A percentile compares a stretch with the other conserved stretches of the same genome.
phyloP scores from a whole-genome alignment of 1,140 invertebrate genomes.

The Ectropis grisescens region DNA sequence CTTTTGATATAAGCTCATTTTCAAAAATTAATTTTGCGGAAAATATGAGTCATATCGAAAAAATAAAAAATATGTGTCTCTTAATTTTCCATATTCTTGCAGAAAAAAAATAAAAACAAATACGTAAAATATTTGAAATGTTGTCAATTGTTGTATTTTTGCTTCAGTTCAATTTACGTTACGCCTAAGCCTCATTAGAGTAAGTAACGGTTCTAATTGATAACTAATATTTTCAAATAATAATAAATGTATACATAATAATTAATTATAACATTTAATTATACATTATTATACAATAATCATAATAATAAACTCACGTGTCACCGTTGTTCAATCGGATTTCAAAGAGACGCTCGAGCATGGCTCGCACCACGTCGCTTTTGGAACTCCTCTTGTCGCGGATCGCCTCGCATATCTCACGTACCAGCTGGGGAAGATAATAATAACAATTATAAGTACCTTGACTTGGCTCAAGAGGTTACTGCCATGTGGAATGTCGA shows the following conservation, averaged over 20 bases:
- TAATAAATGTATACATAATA: slow-evolving; percentile 1
- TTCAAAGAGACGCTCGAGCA: slow-evolving; percentile 38
- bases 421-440: slow-evolving; percentile 29
- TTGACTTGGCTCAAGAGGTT: too few species aligned
- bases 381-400: slow-evolving; percentile 29
- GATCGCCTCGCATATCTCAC: slow-evolving; percentile 41
- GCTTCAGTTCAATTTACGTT: too few species aligned
- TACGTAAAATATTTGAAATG: too few species aligned
- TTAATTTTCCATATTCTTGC: too few species aligned
- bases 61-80: too few species aligned
- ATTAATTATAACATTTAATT: neutral
- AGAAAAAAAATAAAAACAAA: too few species aligned
- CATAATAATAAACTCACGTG: slow-evolving; percentile 33
- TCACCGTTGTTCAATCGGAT: slow-evolving; percentile 48
- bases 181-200: too few species aligned
- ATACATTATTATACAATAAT: neutral
- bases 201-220: neutral
- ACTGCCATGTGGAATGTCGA: too few species aligned
- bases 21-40: too few species aligned
- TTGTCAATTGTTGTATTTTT: too few species aligned
- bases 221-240: neutral
- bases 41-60: too few species aligned
- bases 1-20: too few species aligned
- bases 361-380: slow-evolving; percentile 28
- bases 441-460: neutral